Conservation (phyloP, 2,888 invertebrate species). For the Chymomyza procnemis region DNA sequence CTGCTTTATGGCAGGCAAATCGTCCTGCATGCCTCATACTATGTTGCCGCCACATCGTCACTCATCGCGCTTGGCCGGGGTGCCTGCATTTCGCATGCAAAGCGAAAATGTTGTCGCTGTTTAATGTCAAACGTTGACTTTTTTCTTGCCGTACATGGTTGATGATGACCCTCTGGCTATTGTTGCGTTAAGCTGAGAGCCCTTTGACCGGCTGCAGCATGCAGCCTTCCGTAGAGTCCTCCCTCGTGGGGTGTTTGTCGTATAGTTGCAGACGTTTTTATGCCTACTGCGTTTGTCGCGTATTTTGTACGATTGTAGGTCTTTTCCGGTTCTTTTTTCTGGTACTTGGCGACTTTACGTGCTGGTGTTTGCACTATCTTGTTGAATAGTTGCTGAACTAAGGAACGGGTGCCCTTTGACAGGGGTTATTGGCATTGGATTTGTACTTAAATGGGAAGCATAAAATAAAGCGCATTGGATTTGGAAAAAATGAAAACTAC, state of each 20-base stretch:
- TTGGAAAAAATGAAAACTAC: too few relatives aligned
- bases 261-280: constrained; percentile 58
- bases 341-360: constrained; percentile 2
- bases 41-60: background rate
- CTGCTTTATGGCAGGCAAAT: constrained; percentile 57
- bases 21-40: background rate
- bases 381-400: constrained; percentile 43
- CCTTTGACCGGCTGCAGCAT: background rate
- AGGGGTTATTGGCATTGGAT: background rate
- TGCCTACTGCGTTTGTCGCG: constrained; percentile 47
- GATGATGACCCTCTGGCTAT: constrained; percentile 3
- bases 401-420: background rate
- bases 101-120: constrained; percentile 71
- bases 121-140: constrained; percentile 67
- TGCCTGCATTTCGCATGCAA: constrained; percentile 63
- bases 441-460: background rate
- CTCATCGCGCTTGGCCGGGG: background rate
- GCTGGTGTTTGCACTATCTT: constrained; percentile 44
- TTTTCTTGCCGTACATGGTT: constrained; percentile 1
- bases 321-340: background rate
- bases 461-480: background rate
- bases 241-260: constrained; percentile 40
- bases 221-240: background rate
- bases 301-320: background rate
- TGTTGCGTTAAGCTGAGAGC: constrained; percentile 25